Evolutionary conservation across 2,797 vertebrate genomes (phyloP).

Genomic region (Clamator glandarius): DNA sequence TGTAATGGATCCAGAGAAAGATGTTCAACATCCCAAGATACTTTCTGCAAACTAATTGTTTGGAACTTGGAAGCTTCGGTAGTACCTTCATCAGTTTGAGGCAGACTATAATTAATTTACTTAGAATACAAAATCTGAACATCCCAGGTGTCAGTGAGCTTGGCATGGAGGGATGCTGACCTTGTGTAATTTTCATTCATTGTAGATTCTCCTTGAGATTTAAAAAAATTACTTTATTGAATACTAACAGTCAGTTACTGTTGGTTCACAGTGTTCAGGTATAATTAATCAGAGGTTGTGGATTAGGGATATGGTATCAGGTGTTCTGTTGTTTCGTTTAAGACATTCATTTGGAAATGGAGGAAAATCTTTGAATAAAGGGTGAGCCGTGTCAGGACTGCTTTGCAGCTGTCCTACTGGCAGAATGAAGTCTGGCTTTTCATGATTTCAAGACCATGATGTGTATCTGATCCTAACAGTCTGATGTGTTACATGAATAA

Average conservation of each 20-base stretch:
- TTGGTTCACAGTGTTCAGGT: neutral
- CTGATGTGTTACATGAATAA: neutral
- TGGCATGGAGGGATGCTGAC: neutral
- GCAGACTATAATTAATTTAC: neutral
- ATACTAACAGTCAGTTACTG: neutral
- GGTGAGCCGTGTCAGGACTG: neutral
- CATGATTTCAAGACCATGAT: neutral
- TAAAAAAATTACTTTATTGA: neutral
- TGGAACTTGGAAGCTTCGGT: neutral
- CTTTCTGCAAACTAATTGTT: neutral
- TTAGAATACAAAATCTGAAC: neutral
- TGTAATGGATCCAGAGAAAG: neutral
- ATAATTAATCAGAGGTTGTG: rapidly evolving
- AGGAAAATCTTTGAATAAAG: neutral
- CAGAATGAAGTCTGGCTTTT: neutral
- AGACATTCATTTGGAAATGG: neutral
- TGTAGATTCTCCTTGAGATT: neutral
- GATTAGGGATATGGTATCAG: neutral
- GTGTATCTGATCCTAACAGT: neutral
- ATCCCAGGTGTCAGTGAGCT: neutral
- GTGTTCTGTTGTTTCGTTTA: neutral
- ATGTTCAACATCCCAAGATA: neutral
- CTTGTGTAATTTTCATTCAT: neutral
- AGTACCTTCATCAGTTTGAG: neutral
- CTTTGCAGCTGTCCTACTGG: neutral